A percentile compares a stretch with the other conserved stretches of the same genome.
Conservation (phyloP, 92 coral and sea anemone species). For the Isaurus tuberculatus region DNA sequence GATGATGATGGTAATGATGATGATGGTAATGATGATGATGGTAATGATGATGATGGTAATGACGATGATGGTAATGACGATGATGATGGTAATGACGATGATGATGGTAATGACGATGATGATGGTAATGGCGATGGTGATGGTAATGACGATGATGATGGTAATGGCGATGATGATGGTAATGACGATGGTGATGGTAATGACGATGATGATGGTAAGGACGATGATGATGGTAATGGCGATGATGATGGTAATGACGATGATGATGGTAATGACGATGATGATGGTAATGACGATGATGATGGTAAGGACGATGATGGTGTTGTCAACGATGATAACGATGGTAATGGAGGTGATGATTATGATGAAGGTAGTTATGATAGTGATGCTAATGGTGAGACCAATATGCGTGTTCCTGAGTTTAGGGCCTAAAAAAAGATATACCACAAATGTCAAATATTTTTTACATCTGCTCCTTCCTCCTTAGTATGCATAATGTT, state of each 20-base stretch:
- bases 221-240: neutral
- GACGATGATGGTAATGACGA: neutral
- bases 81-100: neutral
- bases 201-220: neutral
- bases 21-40: no score
- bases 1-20: no score
- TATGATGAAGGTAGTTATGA: no score
- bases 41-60: no score
- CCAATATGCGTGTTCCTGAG: no score
- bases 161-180: neutral
- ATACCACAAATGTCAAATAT: neutral
- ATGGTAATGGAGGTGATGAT: neutral
- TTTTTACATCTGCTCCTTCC: neutral
- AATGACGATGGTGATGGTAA: neutral
- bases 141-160: neutral
- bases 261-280: neutral
- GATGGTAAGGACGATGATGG: neutral
- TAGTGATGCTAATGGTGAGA: no score
- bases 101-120: neutral
- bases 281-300: neutral
- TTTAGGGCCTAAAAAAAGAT: no score
- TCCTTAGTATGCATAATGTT: neutral
- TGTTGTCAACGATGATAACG: neutral
- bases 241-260: neutral
- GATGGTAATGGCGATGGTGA: neutral